Base-by-base conservation (phyloP, 2,113 vertebrate species). In the Zapus hudsonius region DNA sequence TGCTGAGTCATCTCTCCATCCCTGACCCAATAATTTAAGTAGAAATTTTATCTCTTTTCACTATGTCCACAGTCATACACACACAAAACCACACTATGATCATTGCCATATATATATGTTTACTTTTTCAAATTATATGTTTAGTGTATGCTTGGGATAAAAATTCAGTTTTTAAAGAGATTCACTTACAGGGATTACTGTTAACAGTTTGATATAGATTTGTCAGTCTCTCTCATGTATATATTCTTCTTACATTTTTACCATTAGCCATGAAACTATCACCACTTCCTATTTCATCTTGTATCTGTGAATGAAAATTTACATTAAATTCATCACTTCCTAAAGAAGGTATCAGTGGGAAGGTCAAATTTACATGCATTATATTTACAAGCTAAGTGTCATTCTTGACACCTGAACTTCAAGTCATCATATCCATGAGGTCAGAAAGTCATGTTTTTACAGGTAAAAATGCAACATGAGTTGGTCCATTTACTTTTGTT, bases 91-190 rank as follows among this genome's bases (percentile, higher is more conserved):
- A 7, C 7, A 69, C 6, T 47, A 29, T 76, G 10, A 94, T 29
- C 4, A 74, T 52, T 15, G 57, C 25, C 74, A 16, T 52, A 38
- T 55, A 64, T 74, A 80, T n/a, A n/a, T n/a, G n/a, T n/a, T n/a
- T n/a, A n/a, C n/a, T n/a, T 92, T 92, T 93, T 75, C 42, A 89
- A 87, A 61, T 78, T 72, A 44, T 74, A 87, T 70, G 63, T 25
- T 16, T 57, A 94, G 52, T 40, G 3, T 47, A 57, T 72, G 5
- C 17, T 92, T 76, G 92, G 12, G 44, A 61, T 87, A 66, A 89
- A 90, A 89, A 36, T 0, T 29, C 9, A n/a, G 15, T 61, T 66
- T 85, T 61, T 64, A 70, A 47, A 59, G 69, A 36, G 20, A 89
- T 84, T 69, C 4, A 69, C 2, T 84, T 25, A 76, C 6, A 84